phyloP scores from a whole-genome alignment of 2,113 vertebrate species.

The Hydrochoerus hydrochaeris region DNA sequence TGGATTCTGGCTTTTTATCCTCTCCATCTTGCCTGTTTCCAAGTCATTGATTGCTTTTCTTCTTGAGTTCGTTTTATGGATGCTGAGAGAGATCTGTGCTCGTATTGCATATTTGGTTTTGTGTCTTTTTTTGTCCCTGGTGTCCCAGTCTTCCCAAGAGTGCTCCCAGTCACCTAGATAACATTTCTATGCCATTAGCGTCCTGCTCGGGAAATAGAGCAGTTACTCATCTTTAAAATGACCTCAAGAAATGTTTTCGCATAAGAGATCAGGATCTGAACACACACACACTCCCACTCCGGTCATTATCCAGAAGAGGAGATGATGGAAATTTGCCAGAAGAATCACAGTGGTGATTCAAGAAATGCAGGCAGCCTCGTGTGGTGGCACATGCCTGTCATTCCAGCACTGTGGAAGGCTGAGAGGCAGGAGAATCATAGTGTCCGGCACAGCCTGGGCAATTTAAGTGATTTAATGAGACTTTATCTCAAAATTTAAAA shows the following conservation, averaged over 20 bases:
- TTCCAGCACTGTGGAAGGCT: background rate
- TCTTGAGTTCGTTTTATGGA: constrained; percentile 61
- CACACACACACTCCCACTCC: background rate
- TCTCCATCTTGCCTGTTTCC: constrained; percentile 58
- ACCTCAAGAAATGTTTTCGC: constrained; percentile 47
- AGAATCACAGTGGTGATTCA: constrained; percentile 33
- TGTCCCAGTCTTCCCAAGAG: background rate
- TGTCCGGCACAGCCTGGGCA: background rate
- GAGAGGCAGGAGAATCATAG: background rate
- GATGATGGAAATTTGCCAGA: constrained; percentile 23
- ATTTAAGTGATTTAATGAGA: background rate
- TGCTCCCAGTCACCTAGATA: background rate
- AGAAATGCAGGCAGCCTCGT: constrained; percentile 16
- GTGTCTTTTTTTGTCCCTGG: constrained; percentile 53
- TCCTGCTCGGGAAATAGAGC: background rate
- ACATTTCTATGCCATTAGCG: background rate
- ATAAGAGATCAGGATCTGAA: background rate
- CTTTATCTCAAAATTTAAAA: background rate
- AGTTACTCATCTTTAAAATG: background rate
- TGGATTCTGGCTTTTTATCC: constrained; percentile 50
- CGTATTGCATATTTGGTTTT: constrained; percentile 37
- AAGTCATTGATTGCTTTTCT: constrained; percentile 63
- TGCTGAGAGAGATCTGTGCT: constrained; percentile 59
- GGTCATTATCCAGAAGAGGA: background rate
- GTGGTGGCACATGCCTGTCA: background rate